These are phyloP conservation scores for Anoura caudifer DNA, from an alignment of 2,113 vertebrate genomes.

Conservation along the genomic window DNA sequence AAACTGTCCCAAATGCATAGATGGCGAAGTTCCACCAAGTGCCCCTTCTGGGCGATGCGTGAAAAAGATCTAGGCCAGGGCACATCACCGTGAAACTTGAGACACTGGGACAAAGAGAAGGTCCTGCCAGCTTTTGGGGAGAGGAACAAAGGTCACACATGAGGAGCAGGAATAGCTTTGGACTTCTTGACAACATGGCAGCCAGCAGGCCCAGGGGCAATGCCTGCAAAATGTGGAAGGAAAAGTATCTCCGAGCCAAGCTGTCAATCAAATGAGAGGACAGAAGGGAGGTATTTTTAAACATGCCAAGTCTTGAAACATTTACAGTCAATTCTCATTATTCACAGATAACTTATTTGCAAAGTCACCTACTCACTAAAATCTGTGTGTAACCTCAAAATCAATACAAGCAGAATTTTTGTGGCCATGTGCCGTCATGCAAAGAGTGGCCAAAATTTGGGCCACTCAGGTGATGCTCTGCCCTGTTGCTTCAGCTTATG, in stretches of 20 bases:
- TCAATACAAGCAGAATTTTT: accelerated
- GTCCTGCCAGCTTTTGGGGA: not conserved
- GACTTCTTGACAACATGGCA: not conserved
- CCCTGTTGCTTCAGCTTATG: too few species aligned
- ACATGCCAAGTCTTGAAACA: not conserved
- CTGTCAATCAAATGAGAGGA: not conserved
- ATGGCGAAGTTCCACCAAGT: not conserved
- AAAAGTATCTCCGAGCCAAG: not conserved
- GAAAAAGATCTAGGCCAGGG: not conserved
- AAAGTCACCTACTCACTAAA: not conserved
- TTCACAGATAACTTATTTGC: not conserved
- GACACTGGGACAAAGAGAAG: not conserved
- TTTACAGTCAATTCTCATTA: not conserved
- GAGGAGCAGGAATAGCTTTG: not conserved
- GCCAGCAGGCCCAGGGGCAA: not conserved
- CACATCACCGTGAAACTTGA: not conserved
- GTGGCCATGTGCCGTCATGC: accelerated
- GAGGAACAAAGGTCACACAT: not conserved
- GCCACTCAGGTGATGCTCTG: accelerated
- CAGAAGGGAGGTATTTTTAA: not conserved
- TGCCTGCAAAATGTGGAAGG: not conserved
- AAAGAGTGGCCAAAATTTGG: not conserved
- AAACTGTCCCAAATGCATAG: not conserved
- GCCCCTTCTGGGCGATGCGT: too few species aligned
- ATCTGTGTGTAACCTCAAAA: not conserved